Evolutionary conservation across 2,888 invertebrate species (phyloP), one percentile per base, ranked within the genome.

Genomic region (Liposcelis brunnea): DNA sequence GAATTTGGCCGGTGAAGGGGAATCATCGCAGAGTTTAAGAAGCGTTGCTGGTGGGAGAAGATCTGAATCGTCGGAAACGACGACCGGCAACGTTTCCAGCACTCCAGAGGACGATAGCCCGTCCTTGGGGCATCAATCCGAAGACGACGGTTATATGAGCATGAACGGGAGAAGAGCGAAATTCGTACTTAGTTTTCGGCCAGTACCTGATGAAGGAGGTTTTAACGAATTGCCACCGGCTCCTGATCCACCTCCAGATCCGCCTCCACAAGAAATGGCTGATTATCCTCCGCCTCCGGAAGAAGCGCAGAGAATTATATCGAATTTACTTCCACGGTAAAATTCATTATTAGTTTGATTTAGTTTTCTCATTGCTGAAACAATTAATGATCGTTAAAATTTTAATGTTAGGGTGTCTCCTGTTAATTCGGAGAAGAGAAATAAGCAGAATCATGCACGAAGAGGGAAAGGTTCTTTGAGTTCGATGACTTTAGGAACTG

Each of bases 91-190:
- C 26, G 26, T 26, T 16, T 44, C 48, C 35, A 52, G 50, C 52
- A 69, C 70, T 45, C 70, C 70, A 49, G 71, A 71, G 57, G 70
- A 70, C 61, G 82, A 81, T 68, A 81, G 81, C 61, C 80, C 80
- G 57, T 79, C 80, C 55, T 73, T 80, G 63, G 77, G 51, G 55
- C 83, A 84, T 63, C 84, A 84, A 61, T 84, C 84, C 47, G 85
- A 86, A 63, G 85, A 86, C 74, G 85, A 86, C 74, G 85, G 85
- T 63, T 85, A 86, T 68, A 85, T 85, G 84, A 85, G 85, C 68
- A 82, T 85, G 75, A 86, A 85, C 75, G 85, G 85, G 55, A 75
- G 83, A 62, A 78, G 75, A 21, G 74, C 79, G 54, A 79, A 78
- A 65, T 78, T 79, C 66, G 75, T 77, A 60, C 65, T 80, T 62